Conservation (phyloP, 2,888 invertebrate species). For the Campoplex capitator region DNA sequence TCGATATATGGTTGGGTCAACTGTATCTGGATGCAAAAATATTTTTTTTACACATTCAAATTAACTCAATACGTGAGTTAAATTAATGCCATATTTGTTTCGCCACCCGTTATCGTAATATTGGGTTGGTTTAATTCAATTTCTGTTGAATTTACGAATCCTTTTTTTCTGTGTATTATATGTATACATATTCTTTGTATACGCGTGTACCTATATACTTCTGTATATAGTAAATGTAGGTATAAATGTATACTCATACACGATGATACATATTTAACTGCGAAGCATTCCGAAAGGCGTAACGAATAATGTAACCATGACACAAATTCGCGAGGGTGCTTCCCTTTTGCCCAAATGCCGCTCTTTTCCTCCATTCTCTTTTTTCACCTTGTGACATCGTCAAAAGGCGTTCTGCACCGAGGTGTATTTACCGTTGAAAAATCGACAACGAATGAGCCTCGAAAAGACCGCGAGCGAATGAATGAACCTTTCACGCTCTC, state of each 20-base stretch:
- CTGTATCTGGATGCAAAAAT: too few species aligned
- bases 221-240: background rate
- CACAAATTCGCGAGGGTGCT: slow-evolving; percentile 58
- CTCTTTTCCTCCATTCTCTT: slow-evolving; percentile 5
- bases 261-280: slow-evolving; percentile 12
- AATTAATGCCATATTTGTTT: too few species aligned
- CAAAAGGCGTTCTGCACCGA: slow-evolving; percentile 1
- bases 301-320: slow-evolving; percentile 60
- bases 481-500: background rate
- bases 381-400: slow-evolving; percentile 6
- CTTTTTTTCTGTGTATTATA: too few species aligned
- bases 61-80: too few species aligned
- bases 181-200: background rate
- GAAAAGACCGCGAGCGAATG: slow-evolving; percentile 13
- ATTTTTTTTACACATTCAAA: too few species aligned
- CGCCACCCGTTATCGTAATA: too few species aligned
- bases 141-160: too few species aligned
- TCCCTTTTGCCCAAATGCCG: slow-evolving; percentile 35
- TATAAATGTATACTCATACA: background rate
- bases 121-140: too few species aligned
- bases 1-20: too few species aligned
- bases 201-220: background rate
- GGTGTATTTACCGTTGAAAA: slow-evolving; percentile 42
- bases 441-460: slow-evolving; percentile 40
- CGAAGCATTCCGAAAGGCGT: slow-evolving; percentile 34